phyloP scores from a whole-genome alignment of 2,888 invertebrate species.

The Brenthis daphne region DNA sequence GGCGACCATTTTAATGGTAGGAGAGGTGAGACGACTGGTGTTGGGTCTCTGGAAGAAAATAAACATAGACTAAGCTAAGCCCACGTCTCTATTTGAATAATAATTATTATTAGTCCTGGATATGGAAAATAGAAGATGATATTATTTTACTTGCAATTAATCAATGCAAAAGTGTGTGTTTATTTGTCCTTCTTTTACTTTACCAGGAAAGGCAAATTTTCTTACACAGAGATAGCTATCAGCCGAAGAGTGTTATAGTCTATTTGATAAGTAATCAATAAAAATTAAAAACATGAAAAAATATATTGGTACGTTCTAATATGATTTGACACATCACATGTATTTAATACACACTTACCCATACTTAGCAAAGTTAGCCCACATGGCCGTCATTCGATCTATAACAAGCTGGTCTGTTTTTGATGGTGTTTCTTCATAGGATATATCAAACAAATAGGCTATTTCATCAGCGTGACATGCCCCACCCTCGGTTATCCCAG shows the following conservation, averaged over 20 bases:
- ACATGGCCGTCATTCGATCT: conserved; percentile 47
- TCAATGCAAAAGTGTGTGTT: too few species aligned
- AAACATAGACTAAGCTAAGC: neutral
- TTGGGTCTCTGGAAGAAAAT: neutral
- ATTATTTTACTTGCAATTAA: too few species aligned
- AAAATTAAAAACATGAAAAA: too few species aligned
- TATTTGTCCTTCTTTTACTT: too few species aligned
- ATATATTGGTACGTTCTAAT: too few species aligned
- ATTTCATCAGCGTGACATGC: conserved; percentile 49
- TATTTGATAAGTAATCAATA: too few species aligned
- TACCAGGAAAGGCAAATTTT: too few species aligned
- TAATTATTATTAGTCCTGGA: too few species aligned
- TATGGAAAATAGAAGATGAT: too few species aligned
- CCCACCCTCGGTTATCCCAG: conserved; percentile 40
- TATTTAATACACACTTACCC: conserved; percentile 22
- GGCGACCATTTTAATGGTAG: conserved; percentile 30
- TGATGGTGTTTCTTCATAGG: conserved; percentile 35
- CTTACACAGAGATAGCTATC: too few species aligned
- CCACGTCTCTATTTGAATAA: too few species aligned
- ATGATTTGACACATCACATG: neutral
- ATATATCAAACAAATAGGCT: conserved; percentile 49
- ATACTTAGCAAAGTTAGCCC: conserved; percentile 48
- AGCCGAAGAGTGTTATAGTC: too few species aligned
- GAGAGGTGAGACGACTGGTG: neutral
- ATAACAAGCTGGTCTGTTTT: conserved; percentile 50